These are phyloP conservation scores for Drosophila recens DNA, from an alignment of 2,888 invertebrate genomes.

Conservation along the genomic window DNA sequence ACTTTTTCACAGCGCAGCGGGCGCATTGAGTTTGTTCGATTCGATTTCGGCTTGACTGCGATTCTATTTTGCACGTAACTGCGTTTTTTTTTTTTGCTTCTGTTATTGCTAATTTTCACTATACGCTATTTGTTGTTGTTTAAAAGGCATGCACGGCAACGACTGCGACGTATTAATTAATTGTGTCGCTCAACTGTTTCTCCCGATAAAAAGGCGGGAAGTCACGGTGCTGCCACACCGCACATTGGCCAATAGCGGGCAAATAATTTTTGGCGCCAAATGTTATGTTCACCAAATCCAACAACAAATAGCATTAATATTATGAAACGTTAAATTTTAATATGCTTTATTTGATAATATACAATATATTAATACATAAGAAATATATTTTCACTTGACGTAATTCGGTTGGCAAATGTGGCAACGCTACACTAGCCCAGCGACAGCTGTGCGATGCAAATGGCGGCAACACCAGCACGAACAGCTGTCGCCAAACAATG, in stretches of 20 bases:
- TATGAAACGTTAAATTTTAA: not conserved
- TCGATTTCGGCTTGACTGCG: not conserved
- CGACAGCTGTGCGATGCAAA: conserved; percentile 41
- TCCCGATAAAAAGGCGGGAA: conserved; percentile 59
- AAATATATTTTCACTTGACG: not conserved
- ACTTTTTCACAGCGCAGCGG: conserved; percentile 41
- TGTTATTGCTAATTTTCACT: conserved; percentile 7
- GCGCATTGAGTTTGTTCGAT: conserved; percentile 44
- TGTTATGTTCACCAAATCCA: not conserved
- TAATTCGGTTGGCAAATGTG: not conserved
- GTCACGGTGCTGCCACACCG: conserved; percentile 37
- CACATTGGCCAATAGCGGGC: not conserved
- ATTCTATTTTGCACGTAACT: conserved; percentile 4
- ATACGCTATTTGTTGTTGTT: conserved; percentile 17
- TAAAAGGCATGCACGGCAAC: conserved; percentile 17
- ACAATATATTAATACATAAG: not conserved
- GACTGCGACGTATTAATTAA: conserved; percentile 45
- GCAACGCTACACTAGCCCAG: conserved; percentile 22
- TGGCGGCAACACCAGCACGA: conserved; percentile 32
- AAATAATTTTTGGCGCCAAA: conserved; percentile 56
- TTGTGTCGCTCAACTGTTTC: conserved; percentile 34
- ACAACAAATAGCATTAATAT: not conserved
- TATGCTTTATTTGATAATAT: conserved; percentile 10
- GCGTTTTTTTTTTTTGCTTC: conserved; percentile 14
- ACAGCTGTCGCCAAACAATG: conserved; percentile 34